These are phyloP conservation scores for Drosophila lutescens DNA, from an alignment of 2,888 invertebrate species.

Conservation along the genomic window DNA sequence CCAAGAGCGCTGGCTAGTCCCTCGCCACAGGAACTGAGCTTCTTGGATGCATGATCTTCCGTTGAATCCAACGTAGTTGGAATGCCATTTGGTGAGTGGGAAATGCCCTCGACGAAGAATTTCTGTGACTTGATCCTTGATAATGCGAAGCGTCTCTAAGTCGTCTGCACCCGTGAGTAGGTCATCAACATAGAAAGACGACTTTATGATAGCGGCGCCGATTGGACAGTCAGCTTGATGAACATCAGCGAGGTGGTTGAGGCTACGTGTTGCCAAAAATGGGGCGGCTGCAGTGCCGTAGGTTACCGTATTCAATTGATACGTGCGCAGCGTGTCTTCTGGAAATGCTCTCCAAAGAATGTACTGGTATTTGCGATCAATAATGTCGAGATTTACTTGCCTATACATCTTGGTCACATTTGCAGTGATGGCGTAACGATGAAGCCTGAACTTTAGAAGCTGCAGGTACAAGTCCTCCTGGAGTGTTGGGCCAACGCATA, in stretches of 20 bases:
- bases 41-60: neutral
- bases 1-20: neutral
- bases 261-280: too few species aligned
- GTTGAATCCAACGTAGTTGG: neutral
- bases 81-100: neutral
- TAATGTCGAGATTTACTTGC: neutral
- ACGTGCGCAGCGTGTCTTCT: neutral
- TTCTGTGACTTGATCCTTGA: neutral
- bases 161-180: neutral
- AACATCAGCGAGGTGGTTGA: too few species aligned
- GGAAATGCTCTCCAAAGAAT: neutral
- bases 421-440: neutral
- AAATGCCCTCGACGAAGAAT: neutral
- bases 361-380: neutral
- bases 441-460: neutral
- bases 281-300: too few species aligned
- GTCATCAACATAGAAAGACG: neutral
- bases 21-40: neutral
- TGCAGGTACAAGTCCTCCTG: neutral
- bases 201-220: too few species aligned
- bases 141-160: neutral
- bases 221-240: too few species aligned
- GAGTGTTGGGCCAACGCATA: neutral
- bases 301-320: too few species aligned
- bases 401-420: too few species aligned